Conservation (phyloP, 1,140 invertebrate species). For the Medauroidea extradentata region DNA sequence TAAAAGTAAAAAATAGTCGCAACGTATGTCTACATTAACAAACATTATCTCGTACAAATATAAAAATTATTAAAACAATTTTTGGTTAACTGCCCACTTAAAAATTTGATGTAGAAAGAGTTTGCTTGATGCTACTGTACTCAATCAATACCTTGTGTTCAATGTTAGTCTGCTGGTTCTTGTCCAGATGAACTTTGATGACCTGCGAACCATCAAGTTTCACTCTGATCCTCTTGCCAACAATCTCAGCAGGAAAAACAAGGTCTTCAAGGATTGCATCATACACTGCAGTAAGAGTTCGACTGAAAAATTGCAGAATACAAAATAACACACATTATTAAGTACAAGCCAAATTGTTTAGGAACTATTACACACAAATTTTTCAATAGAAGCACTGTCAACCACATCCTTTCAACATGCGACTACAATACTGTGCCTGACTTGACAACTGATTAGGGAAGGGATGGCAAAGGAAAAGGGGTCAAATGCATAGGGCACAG, state of each 20-base stretch:
- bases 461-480: background rate
- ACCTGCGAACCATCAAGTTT: slow-evolving; percentile 93
- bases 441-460: background rate
- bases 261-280: slow-evolving; percentile 96
- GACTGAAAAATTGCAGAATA: slow-evolving; percentile 48
- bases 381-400: background rate
- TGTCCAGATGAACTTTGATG: slow-evolving; percentile 98
- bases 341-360: background rate
- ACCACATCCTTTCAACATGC: no score
- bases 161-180: slow-evolving; percentile 97
- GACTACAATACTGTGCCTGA: background rate
- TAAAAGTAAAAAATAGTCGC: no score
- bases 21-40: no score
- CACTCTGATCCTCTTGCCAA: slow-evolving; percentile 95
- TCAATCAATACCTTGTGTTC: slow-evolving; percentile 87
- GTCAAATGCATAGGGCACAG: background rate
- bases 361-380: background rate
- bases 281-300: slow-evolving; percentile 96
- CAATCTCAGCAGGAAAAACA: slow-evolving; percentile 98
- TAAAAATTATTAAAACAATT: no score
- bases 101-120: no score
- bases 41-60: no score
- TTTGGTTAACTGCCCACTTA: no score
- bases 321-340: background rate
- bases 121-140: background rate